Evolutionary conservation across 2,888 invertebrate genomes (phyloP).

Genomic region (Ophioninae sp.): DNA sequence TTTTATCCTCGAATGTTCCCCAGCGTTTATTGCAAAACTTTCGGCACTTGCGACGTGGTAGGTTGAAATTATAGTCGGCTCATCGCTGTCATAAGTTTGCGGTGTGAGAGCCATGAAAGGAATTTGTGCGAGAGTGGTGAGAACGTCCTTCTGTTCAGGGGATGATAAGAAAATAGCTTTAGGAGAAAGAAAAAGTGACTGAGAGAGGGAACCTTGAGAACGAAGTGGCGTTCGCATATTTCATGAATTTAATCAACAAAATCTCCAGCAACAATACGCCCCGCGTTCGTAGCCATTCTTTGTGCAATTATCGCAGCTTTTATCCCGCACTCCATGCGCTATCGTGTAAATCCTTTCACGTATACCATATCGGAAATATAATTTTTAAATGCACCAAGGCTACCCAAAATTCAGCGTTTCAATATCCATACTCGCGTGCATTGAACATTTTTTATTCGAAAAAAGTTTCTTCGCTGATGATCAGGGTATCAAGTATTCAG

Average conservation of each 20-base stretch:
- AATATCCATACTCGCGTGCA: not conserved
- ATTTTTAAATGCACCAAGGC: not conserved
- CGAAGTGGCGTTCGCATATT: slow-evolving; percentile 56
- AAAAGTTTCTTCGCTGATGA: not conserved
- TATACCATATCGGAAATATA: not conserved
- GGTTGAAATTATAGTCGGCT: not conserved
- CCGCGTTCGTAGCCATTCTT: not conserved
- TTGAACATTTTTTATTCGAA: not conserved
- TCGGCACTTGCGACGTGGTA: not conserved
- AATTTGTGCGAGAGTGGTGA: slow-evolving; percentile 8
- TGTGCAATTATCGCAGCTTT: not conserved
- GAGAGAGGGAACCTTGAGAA: not conserved
- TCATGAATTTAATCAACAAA: slow-evolving; percentile 56
- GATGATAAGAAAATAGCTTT: slow-evolving; percentile 26
- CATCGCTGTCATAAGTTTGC: not conserved
- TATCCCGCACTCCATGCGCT: not conserved
- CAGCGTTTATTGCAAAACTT: not conserved
- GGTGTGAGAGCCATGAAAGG: not conserved
- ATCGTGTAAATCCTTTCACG: not conserved
- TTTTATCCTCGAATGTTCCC: not conserved
- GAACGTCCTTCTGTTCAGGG: slow-evolving; percentile 16
- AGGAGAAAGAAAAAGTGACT: slow-evolving; percentile 4
- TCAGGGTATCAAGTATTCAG: not conserved
- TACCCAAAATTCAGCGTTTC: not conserved
- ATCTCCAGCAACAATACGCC: not conserved